These are phyloP conservation scores for Diprion similis DNA, from an alignment of 1,140 invertebrate genomes.

Conservation along the genomic window DNA sequence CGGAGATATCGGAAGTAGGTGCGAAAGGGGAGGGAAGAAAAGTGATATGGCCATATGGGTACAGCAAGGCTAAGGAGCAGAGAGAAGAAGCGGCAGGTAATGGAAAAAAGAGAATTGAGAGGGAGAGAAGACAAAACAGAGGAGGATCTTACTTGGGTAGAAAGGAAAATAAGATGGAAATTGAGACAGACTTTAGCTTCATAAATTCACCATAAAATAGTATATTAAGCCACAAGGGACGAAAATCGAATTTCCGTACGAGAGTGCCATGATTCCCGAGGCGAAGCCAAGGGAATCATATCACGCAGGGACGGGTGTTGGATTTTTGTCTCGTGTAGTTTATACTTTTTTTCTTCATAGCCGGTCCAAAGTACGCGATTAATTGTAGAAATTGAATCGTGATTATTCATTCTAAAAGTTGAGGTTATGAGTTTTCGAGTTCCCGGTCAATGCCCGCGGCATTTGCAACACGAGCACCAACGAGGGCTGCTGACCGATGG, in stretches of 20 bases:
- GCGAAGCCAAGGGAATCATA: neutral
- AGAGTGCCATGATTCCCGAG: neutral
- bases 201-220: no score
- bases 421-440: conserved; percentile 9
- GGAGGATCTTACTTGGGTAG: neutral
- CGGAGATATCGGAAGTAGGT: neutral
- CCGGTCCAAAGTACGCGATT: conserved; percentile 17
- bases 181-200: no score
- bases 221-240: conserved; percentile 15
- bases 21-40: neutral
- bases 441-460: conserved; percentile 13
- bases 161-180: conserved; percentile 8
- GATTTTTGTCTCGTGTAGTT: conserved; percentile 12
- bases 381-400: conserved; percentile 5
- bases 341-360: neutral
- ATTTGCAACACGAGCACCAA: neutral
- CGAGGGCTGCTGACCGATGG: no score
- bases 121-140: neutral
- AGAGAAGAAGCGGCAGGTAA: neutral
- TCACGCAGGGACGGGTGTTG: neutral
- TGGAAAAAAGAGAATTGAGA: conserved; percentile 6
- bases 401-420: conserved; percentile 14
- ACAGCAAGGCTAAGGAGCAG: neutral
- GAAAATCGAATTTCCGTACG: conserved; percentile 9
- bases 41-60: no score